These are phyloP conservation scores for Catharus bicknelli DNA, from an alignment of 2,113 vertebrate species.

Conservation along the genomic window DNA sequence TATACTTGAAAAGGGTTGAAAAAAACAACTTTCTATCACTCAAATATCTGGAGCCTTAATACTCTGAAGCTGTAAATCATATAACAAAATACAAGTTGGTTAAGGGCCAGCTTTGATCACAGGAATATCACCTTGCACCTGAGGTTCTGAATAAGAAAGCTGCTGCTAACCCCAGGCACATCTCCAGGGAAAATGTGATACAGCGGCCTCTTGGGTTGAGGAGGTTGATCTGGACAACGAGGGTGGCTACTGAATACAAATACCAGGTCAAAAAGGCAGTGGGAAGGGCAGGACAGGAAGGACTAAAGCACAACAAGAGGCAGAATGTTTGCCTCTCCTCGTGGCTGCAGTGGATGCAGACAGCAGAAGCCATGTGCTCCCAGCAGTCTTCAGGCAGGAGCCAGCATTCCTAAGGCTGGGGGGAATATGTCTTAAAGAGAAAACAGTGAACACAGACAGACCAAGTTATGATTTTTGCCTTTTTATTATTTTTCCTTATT, in stretches of 20 bases:
- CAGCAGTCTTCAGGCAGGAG: not conserved
- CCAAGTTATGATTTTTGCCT: not conserved
- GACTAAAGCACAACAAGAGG: not conserved
- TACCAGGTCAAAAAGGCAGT: not conserved
- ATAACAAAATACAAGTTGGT: not conserved
- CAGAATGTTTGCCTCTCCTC: not conserved
- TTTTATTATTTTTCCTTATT: not conserved
- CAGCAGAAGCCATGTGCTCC: not conserved
- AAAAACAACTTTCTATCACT: not conserved
- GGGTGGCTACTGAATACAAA: not conserved
- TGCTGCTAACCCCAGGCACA: not conserved
- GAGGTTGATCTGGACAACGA: rapidly evolving
- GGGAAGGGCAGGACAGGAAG: not conserved
- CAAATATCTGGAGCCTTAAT: not conserved
- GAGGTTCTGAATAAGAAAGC: not conserved
- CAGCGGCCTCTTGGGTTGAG: rapidly evolving
- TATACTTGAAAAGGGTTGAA: not conserved
- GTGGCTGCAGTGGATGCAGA: not conserved
- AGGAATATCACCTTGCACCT: not conserved
- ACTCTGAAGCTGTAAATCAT: not conserved
- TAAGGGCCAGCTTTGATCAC: not conserved
- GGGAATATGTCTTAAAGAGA: not conserved
- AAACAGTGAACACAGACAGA: not conserved
- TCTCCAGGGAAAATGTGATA: not conserved
- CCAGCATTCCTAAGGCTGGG: not conserved